A percentile compares a stretch with the other conserved stretches of the same genome.
Evolutionary conservation across 2,888 invertebrate genomes (phyloP).

Genomic region (Euclidia mi): DNA sequence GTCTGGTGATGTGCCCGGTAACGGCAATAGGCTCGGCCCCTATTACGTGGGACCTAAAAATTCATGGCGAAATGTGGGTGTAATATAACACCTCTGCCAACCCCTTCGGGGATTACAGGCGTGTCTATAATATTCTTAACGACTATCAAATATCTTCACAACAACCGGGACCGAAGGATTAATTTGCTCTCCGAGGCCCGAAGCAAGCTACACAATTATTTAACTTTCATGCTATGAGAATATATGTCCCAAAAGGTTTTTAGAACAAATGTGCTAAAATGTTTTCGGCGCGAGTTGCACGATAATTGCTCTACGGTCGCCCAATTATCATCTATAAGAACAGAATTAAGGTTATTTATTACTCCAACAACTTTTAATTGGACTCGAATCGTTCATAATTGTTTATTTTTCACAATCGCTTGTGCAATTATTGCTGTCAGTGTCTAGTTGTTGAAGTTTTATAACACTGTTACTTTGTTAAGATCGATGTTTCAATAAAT

Average conservation of each 20-base stretch:
- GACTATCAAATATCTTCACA: too few species aligned
- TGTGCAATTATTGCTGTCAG: constrained; percentile 36
- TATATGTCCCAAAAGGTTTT: constrained; percentile 23
- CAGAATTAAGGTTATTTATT: constrained; percentile 39
- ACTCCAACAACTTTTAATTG: constrained; percentile 41
- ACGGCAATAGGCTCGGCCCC: too few species aligned
- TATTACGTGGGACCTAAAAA: too few species aligned
- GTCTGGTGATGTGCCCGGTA: too few species aligned
- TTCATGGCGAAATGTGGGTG: too few species aligned
- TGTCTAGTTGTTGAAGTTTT: constrained; percentile 30
- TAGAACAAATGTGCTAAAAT: constrained; percentile 28
- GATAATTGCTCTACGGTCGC: constrained; percentile 24
- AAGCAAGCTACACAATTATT: too few species aligned
- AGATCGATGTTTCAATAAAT: not conserved
- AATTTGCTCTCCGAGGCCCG: too few species aligned
- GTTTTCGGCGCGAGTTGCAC: constrained; percentile 36
- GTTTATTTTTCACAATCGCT: constrained; percentile 29
- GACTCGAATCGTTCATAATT: constrained; percentile 31
- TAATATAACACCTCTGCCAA: too few species aligned
- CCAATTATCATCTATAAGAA: constrained; percentile 35
- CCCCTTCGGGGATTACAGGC: too few species aligned
- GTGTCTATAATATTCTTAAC: too few species aligned
- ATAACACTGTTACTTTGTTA: not conserved
- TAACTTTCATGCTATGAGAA: too few species aligned
- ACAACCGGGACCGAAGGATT: too few species aligned